Conservation (phyloP, 2,113 vertebrate species). For the Micronisus gabar region DNA sequence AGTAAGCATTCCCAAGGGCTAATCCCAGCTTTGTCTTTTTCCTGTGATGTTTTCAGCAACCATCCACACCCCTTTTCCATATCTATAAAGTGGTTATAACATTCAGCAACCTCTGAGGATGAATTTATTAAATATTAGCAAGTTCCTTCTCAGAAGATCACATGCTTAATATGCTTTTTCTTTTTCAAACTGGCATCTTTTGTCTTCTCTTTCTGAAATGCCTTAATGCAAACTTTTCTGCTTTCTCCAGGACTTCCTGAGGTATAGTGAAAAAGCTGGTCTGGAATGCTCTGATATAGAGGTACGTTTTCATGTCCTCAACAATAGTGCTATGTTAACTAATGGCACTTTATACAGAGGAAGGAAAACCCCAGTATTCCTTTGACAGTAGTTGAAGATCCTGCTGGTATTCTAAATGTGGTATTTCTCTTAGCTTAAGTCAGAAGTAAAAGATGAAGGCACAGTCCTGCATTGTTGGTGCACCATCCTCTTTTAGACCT, state of each 20-base stretch:
- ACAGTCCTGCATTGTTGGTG: background rate
- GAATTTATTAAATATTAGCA: background rate
- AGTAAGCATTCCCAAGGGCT: background rate
- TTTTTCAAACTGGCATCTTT: background rate
- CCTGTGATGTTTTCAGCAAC: background rate
- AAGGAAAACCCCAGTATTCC: background rate
- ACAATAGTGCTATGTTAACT: background rate
- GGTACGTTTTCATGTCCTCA: slow-evolving; percentile 70
- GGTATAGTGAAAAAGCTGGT: slow-evolving; percentile 91
- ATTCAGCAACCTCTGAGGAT: background rate
- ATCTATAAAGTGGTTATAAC: background rate
- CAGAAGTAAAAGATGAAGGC: background rate
- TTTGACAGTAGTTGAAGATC: background rate
- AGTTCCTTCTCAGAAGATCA: background rate
- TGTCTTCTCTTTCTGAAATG: slow-evolving; percentile 15
- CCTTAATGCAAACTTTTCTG: slow-evolving; percentile 37
- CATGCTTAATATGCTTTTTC: background rate
- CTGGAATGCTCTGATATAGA: slow-evolving; percentile 91
- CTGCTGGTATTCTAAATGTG: background rate
- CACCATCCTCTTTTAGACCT: background rate
- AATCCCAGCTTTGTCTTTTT: background rate
- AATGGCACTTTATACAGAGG: background rate
- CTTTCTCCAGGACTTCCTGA: slow-evolving; percentile 88
- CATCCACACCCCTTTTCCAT: background rate
- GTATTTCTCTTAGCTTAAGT: background rate